Conservation (phyloP, 2,113 vertebrate species). For the Entomyzon cyanotis region DNA sequence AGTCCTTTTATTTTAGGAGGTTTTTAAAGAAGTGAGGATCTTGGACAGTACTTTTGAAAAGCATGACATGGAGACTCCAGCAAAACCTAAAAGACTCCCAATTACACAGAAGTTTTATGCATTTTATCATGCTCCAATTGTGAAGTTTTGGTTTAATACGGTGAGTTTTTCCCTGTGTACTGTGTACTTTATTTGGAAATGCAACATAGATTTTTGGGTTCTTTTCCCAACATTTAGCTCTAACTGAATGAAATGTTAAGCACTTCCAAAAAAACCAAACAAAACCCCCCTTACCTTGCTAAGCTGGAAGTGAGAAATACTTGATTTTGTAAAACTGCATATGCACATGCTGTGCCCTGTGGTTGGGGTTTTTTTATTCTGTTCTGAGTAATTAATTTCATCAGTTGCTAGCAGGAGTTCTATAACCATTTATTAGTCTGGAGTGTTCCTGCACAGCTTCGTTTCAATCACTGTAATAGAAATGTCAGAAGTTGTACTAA, state of each 20-base stretch:
- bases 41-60: slow-evolving; percentile 82
- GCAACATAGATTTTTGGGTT: background rate
- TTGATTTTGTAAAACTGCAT: background rate
- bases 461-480: background rate
- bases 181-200: background rate
- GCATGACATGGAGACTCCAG: slow-evolving; percentile 85
- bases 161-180: slow-evolving; percentile 71
- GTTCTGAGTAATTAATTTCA: background rate
- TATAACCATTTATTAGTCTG: background rate
- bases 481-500: background rate
- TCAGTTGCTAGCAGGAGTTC: background rate
- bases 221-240: background rate
- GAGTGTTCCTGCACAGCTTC: background rate
- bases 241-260: background rate
- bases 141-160: slow-evolving; percentile 99
- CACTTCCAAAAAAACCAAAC: background rate
- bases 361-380: background rate
- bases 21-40: slow-evolving; percentile 90
- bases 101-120: slow-evolving; percentile 95
- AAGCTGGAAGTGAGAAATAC: background rate
- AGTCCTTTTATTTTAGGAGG: slow-evolving; percentile 80
- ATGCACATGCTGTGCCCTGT: background rate
- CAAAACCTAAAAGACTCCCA: slow-evolving; percentile 90
- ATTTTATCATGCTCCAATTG: slow-evolving; percentile 97
- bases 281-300: background rate